phyloP scores from a whole-genome alignment of 2,797 vertebrate genomes.

The Buceros bicornis region DNA sequence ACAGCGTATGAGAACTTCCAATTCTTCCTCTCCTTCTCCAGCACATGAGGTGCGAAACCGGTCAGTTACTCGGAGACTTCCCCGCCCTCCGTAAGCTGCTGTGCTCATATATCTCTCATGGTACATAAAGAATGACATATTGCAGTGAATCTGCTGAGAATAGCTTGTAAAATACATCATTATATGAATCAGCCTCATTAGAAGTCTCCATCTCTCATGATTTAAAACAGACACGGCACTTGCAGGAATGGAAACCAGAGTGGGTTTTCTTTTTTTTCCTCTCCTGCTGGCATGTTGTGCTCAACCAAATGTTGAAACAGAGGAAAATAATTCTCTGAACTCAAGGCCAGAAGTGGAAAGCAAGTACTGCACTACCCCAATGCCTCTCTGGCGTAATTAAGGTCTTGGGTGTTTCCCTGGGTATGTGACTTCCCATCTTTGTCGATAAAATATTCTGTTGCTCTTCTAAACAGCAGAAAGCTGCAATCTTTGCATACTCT shows the following conservation, averaged over 20 bases:
- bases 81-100: neutral
- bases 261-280: neutral
- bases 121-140: constrained; percentile 62
- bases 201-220: constrained; percentile 60
- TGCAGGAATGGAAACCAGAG: constrained; percentile 43
- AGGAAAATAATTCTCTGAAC: constrained; percentile 53
- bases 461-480: neutral
- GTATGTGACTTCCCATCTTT: neutral
- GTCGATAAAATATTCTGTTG: neutral
- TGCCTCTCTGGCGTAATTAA: constrained; percentile 37
- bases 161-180: constrained; percentile 76
- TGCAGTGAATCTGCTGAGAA: constrained; percentile 73
- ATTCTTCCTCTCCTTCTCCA: constrained; percentile 7
- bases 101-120: constrained; percentile 51
- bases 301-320: constrained; percentile 52
- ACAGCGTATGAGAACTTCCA: constrained; percentile 18
- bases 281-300: constrained; percentile 26
- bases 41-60: constrained; percentile 49
- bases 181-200: constrained; percentile 74
- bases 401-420: constrained; percentile 41
- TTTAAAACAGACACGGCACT: constrained; percentile 67
- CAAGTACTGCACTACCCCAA: neutral
- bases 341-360: constrained; percentile 48
- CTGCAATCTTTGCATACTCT: constrained; percentile 46
- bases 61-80: constrained; percentile 36